Percentiles rank a stretch among this genome's conserved stretches.
These are phyloP conservation scores for Perizoma affinitatum DNA, from an alignment of 2,888 invertebrate species.

Conservation along the genomic window DNA sequence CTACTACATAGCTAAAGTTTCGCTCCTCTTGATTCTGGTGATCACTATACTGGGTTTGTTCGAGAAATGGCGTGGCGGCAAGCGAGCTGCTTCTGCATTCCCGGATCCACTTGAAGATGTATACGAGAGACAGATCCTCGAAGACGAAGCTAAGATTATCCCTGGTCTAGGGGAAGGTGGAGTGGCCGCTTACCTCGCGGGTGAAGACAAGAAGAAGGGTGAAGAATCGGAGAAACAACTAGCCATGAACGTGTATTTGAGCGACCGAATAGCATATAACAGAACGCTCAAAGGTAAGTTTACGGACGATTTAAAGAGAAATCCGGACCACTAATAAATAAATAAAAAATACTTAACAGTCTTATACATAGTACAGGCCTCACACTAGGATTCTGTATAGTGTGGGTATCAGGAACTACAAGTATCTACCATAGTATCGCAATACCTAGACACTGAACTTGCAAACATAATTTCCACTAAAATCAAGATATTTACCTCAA, in stretches of 20 bases:
- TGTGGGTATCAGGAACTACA: no score
- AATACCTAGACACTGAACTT: no score
- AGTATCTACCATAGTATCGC: no score
- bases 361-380: no score
- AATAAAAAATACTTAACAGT: no score
- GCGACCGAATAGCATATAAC: constrained; percentile 94
- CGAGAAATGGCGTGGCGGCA: constrained; percentile 76
- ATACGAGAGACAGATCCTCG: constrained; percentile 80
- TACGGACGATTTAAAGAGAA: not conserved
- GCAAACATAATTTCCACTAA: no score
- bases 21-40: constrained; percentile 60
- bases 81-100: constrained; percentile 54
- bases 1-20: constrained; percentile 64
- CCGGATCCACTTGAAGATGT: constrained; percentile 52
- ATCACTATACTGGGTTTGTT: constrained; percentile 64
- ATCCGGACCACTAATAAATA: no score
- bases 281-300: constrained; percentile 87
- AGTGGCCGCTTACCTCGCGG: constrained; percentile 86
- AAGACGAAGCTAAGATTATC: constrained; percentile 87
- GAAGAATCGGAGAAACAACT: constrained; percentile 91
- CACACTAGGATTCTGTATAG: no score
- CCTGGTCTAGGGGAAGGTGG: constrained; percentile 89
- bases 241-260: constrained; percentile 94
- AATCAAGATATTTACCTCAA: no score
- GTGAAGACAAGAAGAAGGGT: constrained; percentile 86